These are phyloP conservation scores for Heliconius melpomene DNA, from an alignment of 1,140 invertebrate genomes.

Conservation along the genomic window DNA sequence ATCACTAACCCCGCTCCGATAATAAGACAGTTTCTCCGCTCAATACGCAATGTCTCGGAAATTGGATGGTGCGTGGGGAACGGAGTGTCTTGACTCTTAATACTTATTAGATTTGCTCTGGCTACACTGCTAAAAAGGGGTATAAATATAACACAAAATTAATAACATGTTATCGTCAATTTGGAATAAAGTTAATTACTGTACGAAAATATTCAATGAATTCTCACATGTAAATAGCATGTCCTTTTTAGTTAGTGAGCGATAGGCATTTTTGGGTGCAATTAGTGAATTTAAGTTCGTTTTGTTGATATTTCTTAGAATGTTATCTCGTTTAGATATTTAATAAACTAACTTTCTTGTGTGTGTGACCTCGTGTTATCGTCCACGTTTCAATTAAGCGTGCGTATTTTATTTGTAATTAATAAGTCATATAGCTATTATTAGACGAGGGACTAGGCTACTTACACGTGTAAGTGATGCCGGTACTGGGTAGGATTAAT, in stretches of 20 bases:
- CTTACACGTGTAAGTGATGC: slow-evolving; percentile 9
- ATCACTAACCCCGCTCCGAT: neutral
- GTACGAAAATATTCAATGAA: slow-evolving; percentile 14
- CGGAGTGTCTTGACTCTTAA: neutral
- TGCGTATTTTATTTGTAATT: slow-evolving; percentile 16
- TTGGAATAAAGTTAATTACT: slow-evolving; percentile 17
- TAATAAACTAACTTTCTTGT: slow-evolving; percentile 16
- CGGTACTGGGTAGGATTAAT: neutral
- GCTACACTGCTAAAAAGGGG: neutral
- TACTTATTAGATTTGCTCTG: neutral
- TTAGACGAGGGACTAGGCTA: neutral
- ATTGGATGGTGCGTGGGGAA: neutral
- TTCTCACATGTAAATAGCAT: slow-evolving; percentile 12
- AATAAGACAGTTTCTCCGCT: neutral
- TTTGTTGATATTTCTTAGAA: slow-evolving; percentile 28
- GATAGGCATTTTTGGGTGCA: slow-evolving; percentile 15
- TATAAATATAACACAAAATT: neutral
- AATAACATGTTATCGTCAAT: slow-evolving; percentile 3
- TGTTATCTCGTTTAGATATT: slow-evolving; percentile 15
- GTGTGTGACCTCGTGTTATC: slow-evolving; percentile 29
- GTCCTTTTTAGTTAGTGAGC: slow-evolving; percentile 1
- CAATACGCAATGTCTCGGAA: neutral
- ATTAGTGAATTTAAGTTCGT: slow-evolving; percentile 5
- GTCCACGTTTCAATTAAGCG: slow-evolving; percentile 26
- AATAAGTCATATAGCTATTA: neutral